These are phyloP conservation scores for Thaumatotibia leucotreta DNA, from an alignment of 1,140 invertebrate genomes.

Conservation along the genomic window DNA sequence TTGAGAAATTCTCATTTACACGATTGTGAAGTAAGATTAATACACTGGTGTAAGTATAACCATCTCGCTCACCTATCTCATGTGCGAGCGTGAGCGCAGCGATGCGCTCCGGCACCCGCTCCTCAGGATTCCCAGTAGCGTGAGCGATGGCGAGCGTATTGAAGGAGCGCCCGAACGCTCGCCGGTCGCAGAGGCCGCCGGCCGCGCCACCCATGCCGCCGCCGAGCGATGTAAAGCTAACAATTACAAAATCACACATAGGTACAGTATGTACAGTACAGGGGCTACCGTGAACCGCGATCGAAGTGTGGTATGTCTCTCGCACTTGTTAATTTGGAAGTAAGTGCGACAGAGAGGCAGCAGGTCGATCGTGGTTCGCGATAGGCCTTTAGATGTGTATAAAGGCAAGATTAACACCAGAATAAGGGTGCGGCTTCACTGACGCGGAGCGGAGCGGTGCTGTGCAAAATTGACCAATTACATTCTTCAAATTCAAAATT, in stretches of 20 bases:
- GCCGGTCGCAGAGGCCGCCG: conserved; percentile 58
- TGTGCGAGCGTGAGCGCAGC: conserved; percentile 55
- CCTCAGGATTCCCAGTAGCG: conserved; percentile 27
- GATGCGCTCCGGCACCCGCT: conserved; percentile 52
- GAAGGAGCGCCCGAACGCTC: conserved; percentile 57
- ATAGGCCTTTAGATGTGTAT: too few relatives aligned
- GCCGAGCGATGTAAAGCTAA: conserved; percentile 62
- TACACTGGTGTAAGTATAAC: too few relatives aligned
- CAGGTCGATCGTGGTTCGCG: too few relatives aligned
- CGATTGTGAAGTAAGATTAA: background rate
- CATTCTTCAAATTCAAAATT: too few relatives aligned
- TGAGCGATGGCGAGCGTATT: conserved; percentile 57
- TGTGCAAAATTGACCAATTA: too few relatives aligned
- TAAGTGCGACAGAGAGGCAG: too few relatives aligned
- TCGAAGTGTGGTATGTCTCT: background rate
- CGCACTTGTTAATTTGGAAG: too few relatives aligned
- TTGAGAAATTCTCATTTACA: background rate
- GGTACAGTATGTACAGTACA: background rate
- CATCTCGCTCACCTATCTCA: conserved; percentile 45
- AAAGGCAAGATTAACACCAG: too few relatives aligned
- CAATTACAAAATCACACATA: background rate
- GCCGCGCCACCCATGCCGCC: conserved; percentile 59
- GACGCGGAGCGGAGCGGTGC: too few relatives aligned
- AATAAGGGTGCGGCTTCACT: too few relatives aligned
- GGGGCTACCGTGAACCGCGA: background rate